Percentiles rank a stretch among this genome's conserved stretches.
Conservation (phyloP, 1,140 invertebrate genomes). For the Drosophila parabipectinata region DNA sequence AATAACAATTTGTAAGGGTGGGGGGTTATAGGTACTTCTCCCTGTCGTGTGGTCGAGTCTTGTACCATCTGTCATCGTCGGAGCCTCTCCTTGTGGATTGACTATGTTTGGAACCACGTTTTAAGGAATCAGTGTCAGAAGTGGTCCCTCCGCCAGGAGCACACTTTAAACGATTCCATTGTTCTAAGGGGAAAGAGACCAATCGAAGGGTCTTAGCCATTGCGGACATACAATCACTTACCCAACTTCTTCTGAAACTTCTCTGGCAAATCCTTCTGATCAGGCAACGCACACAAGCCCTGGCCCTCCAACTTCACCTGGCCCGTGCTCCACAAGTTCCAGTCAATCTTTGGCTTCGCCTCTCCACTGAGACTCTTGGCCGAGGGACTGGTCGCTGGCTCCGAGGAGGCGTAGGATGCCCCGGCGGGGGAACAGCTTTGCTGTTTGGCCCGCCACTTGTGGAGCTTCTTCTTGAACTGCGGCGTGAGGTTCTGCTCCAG, state of each 20-base stretch:
- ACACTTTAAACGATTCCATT: slow-evolving; percentile 87
- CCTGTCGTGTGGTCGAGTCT: slow-evolving; percentile 74
- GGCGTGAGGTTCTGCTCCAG: slow-evolving; percentile 89
- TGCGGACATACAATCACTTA: slow-evolving; percentile 44
- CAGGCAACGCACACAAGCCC: slow-evolving; percentile 84
- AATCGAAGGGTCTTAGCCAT: too few relatives aligned
- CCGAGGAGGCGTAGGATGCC: slow-evolving; percentile 54
- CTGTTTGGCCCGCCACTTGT: slow-evolving; percentile 93
- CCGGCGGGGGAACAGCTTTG: slow-evolving; percentile 54
- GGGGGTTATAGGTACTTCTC: slow-evolving; percentile 52
- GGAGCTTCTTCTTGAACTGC: slow-evolving; percentile 92
- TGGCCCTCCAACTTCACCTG: slow-evolving; percentile 83
- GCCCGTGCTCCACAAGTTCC: slow-evolving; percentile 88
- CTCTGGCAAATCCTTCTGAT: slow-evolving; percentile 87
- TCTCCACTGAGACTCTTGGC: slow-evolving; percentile 83
- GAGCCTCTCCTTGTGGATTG: slow-evolving; percentile 57
- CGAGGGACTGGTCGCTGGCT: slow-evolving; percentile 70
- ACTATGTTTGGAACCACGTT: slow-evolving; percentile 58
- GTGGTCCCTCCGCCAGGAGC: slow-evolving; percentile 55
- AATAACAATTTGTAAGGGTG: background rate
- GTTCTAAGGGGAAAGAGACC: slow-evolving; percentile 83
- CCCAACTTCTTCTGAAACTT: slow-evolving; percentile 89
- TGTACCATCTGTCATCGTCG: slow-evolving; percentile 78
- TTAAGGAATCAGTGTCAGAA: slow-evolving; percentile 74
- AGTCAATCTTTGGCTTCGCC: slow-evolving; percentile 87